Evolutionary conservation across 1,140 invertebrate genomes (phyloP).

Genomic region (Tetranychus cinnabarinus): DNA sequence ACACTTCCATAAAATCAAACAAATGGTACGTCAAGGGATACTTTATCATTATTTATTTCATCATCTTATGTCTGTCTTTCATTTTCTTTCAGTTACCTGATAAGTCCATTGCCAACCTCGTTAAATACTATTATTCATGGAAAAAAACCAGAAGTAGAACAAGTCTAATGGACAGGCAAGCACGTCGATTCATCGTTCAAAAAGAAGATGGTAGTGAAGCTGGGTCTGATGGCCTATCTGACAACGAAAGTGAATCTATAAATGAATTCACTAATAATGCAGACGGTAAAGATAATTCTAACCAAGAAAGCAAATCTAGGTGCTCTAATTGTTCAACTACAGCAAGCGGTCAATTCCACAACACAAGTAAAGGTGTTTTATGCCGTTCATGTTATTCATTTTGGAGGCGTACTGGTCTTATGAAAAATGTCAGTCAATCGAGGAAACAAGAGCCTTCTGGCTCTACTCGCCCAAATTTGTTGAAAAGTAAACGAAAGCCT

Average conservation of each 20-base stretch:
- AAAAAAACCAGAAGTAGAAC: constrained; percentile 77
- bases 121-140: constrained; percentile 97
- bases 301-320: not conserved
- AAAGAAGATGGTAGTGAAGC: constrained; percentile 32
- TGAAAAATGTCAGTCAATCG: constrained; percentile 42
- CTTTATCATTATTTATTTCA: not conserved
- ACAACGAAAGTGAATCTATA: constrained; percentile 41
- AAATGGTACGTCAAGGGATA: constrained; percentile 49
- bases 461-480: constrained; percentile 21
- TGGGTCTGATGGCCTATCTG: constrained; percentile 35
- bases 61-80: not conserved
- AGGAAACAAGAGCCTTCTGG: constrained; percentile 21
- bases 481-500: constrained; percentile 56
- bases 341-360: constrained; percentile 1
- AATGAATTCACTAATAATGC: constrained; percentile 1
- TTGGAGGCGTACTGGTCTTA: constrained; percentile 43
- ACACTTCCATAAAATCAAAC: constrained; percentile 83
- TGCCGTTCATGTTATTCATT: constrained; percentile 7
- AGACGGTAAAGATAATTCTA: not conserved
- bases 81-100: constrained; percentile 50
- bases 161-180: constrained; percentile 76
- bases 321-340: constrained; percentile 1
- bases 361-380: constrained; percentile 1
- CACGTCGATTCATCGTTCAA: constrained; percentile 21
- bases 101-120: constrained; percentile 80